These are phyloP conservation scores for Gandaritis pyraliata DNA, from an alignment of 2,888 invertebrate species.

Conservation along the genomic window DNA sequence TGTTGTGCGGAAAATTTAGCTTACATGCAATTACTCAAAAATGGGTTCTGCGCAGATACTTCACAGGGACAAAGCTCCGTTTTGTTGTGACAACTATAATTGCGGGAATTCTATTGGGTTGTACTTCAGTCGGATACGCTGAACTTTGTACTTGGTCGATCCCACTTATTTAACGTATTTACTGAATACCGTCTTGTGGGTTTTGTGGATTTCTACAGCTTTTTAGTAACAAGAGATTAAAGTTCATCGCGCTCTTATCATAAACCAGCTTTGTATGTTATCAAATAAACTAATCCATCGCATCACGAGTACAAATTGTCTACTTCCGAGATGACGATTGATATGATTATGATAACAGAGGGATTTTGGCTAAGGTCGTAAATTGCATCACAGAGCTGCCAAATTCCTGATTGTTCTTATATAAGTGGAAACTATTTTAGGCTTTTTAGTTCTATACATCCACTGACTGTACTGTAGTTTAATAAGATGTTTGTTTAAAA, in stretches of 20 bases:
- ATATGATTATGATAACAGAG: not conserved
- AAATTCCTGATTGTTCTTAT: constrained; percentile 1
- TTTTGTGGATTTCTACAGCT: not conserved
- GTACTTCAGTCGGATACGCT: no score
- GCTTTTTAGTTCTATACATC: no score
- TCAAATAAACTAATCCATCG: constrained; percentile 8
- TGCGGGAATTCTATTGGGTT: no score
- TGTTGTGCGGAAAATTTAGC: no score
- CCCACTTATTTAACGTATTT: not conserved
- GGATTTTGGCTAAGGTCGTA: constrained; percentile 5
- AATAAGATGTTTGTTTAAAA: no score
- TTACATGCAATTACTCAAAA: no score
- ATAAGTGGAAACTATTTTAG: not conserved
- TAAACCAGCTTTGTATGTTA: not conserved
- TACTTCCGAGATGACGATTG: constrained; percentile 16
- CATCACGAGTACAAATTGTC: not conserved
- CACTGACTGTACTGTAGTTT: no score
- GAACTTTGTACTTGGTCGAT: constrained; percentile 1
- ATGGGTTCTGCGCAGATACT: no score
- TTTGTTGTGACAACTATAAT: no score
- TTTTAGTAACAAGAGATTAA: not conserved
- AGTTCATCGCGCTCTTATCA: constrained; percentile 19
- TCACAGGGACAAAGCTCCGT: no score
- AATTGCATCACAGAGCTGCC: not conserved
- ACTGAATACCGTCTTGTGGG: not conserved